A percentile compares a stretch with the other conserved stretches of the same genome.
Conservation (phyloP, 30 jellyfish, hydroid and myxozoan species). For the Pseudorhiza aurosa region DNA sequence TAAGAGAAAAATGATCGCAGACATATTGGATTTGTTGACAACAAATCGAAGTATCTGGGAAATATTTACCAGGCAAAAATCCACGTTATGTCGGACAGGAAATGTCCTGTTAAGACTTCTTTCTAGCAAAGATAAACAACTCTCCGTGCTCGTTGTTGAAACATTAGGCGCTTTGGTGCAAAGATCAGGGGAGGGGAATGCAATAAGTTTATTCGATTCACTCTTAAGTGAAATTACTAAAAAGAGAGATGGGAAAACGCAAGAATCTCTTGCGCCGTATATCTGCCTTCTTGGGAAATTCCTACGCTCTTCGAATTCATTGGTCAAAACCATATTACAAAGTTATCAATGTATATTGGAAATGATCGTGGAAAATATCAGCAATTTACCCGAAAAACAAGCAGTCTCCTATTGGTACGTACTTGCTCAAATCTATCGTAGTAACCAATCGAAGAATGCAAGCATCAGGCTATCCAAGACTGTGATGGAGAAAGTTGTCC, state of each 20-base stretch:
- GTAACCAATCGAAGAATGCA: conserved; percentile 12
- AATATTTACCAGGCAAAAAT: conserved; percentile 27
- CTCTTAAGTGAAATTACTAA: conserved; percentile 15
- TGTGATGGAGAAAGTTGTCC: conserved; percentile 17
- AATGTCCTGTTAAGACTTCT: conserved; percentile 47
- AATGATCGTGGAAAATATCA: conserved; percentile 21
- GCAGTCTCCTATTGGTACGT: conserved; percentile 57
- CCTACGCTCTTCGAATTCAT: conserved; percentile 33
- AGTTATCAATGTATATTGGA: conserved; percentile 47
- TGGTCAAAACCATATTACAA: conserved; percentile 1
- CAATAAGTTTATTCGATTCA: conserved; percentile 17
- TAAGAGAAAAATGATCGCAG: conserved; percentile 68
- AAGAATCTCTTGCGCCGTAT: neutral
- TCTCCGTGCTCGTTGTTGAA: conserved; percentile 48
- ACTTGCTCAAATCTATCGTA: conserved; percentile 43
- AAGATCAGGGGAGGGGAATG: conserved; percentile 46
- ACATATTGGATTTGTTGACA: conserved; percentile 50
- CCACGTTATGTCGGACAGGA: conserved; percentile 46
- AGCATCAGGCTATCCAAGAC: conserved; percentile 3
- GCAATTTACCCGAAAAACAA: conserved; percentile 11
- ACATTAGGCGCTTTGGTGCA: conserved; percentile 43
- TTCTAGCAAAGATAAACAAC: conserved; percentile 52
- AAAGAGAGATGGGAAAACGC: neutral
- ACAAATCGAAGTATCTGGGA: conserved; percentile 49
- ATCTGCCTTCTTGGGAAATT: conserved; percentile 51